Percentiles rank a stretch among this genome's conserved stretches.
phyloP scores from a whole-genome alignment of 30 jellyfish, hydroid and myxozoan genomes.

The Chrysaora quinquecirrha region DNA sequence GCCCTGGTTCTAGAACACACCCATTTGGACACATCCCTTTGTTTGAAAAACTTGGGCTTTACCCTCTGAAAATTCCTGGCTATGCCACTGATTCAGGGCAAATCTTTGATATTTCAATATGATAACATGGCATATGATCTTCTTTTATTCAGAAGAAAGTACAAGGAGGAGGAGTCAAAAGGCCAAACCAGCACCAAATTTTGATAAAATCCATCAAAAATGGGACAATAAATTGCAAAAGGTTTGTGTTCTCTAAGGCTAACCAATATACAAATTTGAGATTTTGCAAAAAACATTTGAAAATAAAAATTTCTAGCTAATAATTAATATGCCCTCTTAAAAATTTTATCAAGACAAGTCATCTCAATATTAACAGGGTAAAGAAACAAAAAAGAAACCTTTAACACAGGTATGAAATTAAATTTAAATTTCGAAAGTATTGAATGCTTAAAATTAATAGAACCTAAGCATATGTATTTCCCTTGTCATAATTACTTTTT shows the following conservation, averaged over 20 bases:
- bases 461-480: background rate
- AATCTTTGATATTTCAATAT: too few species aligned
- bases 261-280: too few species aligned
- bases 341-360: background rate
- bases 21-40: too few species aligned
- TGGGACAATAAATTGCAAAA: slow-evolving; percentile 78
- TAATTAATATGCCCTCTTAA: background rate
- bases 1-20: too few species aligned
- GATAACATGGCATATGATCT: too few species aligned
- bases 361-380: background rate
- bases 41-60: too few species aligned
- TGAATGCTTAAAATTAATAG: background rate
- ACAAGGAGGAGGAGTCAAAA: too few species aligned
- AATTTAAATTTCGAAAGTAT: background rate
- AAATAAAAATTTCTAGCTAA: background rate
- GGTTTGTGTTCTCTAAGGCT: too few species aligned
- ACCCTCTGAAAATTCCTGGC: too few species aligned
- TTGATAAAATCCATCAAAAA: slow-evolving; percentile 66
- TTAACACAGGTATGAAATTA: slow-evolving; percentile 31
- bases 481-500: background rate
- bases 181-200: slow-evolving; percentile 77
- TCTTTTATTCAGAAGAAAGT: too few species aligned
- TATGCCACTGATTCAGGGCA: too few species aligned
- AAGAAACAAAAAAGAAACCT: slow-evolving; percentile 40
- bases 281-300: background rate